These are phyloP conservation scores for Sipha flava DNA, from an alignment of 1,140 invertebrate genomes.

Conservation along the genomic window DNA sequence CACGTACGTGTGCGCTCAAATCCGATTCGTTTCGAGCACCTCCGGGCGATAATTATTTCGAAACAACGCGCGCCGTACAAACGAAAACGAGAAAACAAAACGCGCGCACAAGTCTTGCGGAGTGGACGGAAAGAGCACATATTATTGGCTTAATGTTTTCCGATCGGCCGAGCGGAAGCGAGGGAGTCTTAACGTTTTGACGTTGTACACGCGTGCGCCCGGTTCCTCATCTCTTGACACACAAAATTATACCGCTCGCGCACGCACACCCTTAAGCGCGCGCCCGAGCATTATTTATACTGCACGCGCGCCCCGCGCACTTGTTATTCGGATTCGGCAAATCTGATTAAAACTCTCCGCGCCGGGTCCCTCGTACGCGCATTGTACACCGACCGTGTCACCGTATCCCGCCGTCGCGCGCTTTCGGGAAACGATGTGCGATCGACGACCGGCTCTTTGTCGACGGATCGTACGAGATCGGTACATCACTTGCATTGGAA, in stretches of 20 bases:
- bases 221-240: constrained; percentile 26
- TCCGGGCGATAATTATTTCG: neutral
- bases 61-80: too few relatives aligned
- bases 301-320: neutral
- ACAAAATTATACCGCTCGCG: neutral
- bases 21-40: constrained; percentile 28
- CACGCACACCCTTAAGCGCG: neutral
- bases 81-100: neutral
- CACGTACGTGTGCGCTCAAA: neutral
- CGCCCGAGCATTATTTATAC: neutral
- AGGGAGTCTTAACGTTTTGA: constrained; percentile 31
- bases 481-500: too few relatives aligned
- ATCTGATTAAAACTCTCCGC: constrained; percentile 12
- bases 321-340: constrained; percentile 7
- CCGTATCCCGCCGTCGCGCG: too few relatives aligned
- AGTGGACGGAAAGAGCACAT: neutral
- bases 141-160: constrained; percentile 33
- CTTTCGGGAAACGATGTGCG: too few relatives aligned
- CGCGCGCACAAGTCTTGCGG: neutral
- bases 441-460: too few relatives aligned
- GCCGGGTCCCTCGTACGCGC: too few relatives aligned
- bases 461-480: too few relatives aligned
- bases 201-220: neutral
- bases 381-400: too few relatives aligned
- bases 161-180: constrained; percentile 28